Base-by-base conservation (phyloP, 2,113 vertebrate species). In the Rhodinocichla rosea region DNA sequence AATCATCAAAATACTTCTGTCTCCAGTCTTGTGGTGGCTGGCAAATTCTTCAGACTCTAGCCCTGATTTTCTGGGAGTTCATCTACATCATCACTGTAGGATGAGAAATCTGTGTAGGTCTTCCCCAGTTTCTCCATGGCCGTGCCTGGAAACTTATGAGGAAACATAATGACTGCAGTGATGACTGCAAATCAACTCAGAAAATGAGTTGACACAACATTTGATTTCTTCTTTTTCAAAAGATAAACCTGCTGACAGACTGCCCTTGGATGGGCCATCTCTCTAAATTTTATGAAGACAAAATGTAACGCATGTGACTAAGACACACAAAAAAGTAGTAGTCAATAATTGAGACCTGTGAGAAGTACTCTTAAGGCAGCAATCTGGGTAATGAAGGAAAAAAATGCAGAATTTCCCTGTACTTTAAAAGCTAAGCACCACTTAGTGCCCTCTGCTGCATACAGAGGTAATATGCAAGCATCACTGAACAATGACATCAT, bases 401-500 rank as follows among this genome's bases (percentile, higher is more conserved):
- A 73, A 35, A 37, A 35, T 1, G 17, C 49, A 63, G 39, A 35
- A 18, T 67, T 67, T 71, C 59, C 53, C 28, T 24, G 69, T 53
- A 21, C 55, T 78, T 64, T 9, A 39, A 70, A 44, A 95, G 79
- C 77, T 69, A 32, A 87, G 91, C 56, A 33, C 73, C 70, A 71
- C 7, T n/a, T 20, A 92, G 78, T 88, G 84, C 91, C 92, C 87
- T 92, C 80, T 97, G 63, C 62, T 69, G 82, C 67, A 68, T 26
- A 59, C 47, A 83, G 75, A 65, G 49, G 50, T 52, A 80, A 90
- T 8, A 84, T 92, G 70, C 45, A 24, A 91, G 57, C 80, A 30
- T 4, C 45, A 13, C 55, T 52, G 59, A 92, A 53, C 60, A 50
- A 88, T 89, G 44, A 87, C 90, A 88, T 93, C 81, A 91, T 55